phyloP scores from a whole-genome alignment of 2,113 vertebrate genomes.

The Promerops cafer region DNA sequence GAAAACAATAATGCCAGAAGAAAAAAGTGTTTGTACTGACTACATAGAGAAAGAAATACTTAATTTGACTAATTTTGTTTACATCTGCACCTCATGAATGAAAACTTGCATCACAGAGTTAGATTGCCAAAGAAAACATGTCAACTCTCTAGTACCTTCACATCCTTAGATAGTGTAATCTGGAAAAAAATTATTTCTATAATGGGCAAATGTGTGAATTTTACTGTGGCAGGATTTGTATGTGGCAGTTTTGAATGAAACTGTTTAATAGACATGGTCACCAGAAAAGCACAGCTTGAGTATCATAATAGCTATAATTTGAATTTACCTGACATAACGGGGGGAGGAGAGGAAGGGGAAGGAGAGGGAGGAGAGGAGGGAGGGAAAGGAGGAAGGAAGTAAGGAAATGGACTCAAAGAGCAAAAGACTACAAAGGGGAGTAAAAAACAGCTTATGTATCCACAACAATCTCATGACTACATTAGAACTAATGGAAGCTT shows the following conservation, averaged over 20 bases:
- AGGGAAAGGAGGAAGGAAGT: no score
- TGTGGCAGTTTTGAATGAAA: neutral
- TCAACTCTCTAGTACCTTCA: neutral
- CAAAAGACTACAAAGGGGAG: neutral
- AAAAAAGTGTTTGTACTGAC: neutral
- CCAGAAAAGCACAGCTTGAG: neutral
- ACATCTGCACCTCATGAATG: neutral
- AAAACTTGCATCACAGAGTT: neutral
- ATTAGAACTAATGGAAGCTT: neutral
- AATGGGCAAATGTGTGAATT: neutral
- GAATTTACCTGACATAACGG: neutral
- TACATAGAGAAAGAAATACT: neutral
- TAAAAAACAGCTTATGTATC: neutral
- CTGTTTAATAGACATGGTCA: neutral
- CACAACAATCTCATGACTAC: neutral
- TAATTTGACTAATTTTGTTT: neutral
- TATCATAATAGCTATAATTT: neutral
- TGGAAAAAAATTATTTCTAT: neutral
- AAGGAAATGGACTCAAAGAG: neutral
- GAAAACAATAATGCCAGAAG: neutral
- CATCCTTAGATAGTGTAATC: neutral
- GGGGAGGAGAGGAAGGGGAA: rapidly evolving
- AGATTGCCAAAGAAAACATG: neutral
- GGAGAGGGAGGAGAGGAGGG: neutral
- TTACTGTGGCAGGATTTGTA: neutral